Evolutionary conservation across 1,140 invertebrate genomes (phyloP), one percentile per base, ranked within the genome.

Genomic region (Himalopsyche phryganea): DNA sequence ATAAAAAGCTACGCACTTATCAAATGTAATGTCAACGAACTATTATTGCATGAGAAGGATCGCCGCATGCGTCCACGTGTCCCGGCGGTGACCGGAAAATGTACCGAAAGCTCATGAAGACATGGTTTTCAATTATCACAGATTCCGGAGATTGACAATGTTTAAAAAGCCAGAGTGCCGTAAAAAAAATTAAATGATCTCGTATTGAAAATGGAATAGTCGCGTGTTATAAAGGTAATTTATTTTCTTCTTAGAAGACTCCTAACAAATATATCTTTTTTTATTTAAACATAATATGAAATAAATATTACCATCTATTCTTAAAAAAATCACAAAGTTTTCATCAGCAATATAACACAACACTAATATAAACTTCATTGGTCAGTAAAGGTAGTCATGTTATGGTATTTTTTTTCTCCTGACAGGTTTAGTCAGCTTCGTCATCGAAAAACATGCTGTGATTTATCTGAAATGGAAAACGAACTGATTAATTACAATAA

Each of bases 51-150:
- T 40, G 15, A 40, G 11, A 11, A 40, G n/a, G 3, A 40, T 40
- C 23, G 9, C 9, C 4, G 23, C 23, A 28, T 28, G 4, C 23
- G 9, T 28, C 23, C 23, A 28, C 9, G 4, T 9, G 23, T 28
- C 23, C 23, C 4, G 23, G 23, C 23, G 23, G 23, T 28, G 23
- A 28, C 23, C n/a, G 23, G 23, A 28, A 28, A 28, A 28, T 28
- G 23, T 28, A 28, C 23, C n/a, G 9, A 28, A 28, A 28, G 23
- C 23, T 28, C 9, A 9, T 28, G 23, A 28, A 47, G 44, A 56
- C 44, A 56, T 20, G 48, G 46, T 48, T 45, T 56, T 48, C 52
- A 46, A 20, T 56, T 56, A 56, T 56, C 53, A 56, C 53, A 56
- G 53, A 41, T 36, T 38, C 35, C 48, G 53, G 53, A 56, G 44